Evolutionary conservation across 2,888 invertebrate genomes (phyloP).

Genomic region (Agelastica alni): DNA sequence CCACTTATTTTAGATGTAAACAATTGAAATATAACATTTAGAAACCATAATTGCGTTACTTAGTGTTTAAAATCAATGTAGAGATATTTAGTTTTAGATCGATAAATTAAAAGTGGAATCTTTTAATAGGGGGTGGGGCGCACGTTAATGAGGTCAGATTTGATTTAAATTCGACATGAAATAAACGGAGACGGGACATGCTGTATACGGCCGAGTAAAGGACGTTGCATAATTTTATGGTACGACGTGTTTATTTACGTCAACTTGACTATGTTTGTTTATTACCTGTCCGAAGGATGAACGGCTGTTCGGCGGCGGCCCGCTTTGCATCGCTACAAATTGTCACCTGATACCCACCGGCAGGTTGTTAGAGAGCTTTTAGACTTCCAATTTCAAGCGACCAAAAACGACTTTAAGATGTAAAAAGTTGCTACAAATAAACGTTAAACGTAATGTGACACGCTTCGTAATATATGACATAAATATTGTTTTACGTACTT

Average conservation of each 20-base stretch:
- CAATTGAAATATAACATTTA: too few relatives aligned
- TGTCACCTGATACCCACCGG: slow-evolving; percentile 11
- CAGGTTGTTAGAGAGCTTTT: slow-evolving; percentile 14
- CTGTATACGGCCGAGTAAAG: background rate
- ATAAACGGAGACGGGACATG: background rate
- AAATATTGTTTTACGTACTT: too few relatives aligned
- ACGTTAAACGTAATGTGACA: background rate
- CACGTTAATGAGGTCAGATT: background rate
- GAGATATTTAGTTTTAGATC: too few relatives aligned
- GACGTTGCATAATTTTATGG: background rate
- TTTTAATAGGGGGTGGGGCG: background rate
- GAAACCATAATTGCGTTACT: too few relatives aligned
- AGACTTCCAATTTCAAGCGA: background rate
- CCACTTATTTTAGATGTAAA: too few relatives aligned
- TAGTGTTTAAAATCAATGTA: too few relatives aligned
- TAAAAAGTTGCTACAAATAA: background rate
- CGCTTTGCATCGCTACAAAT: slow-evolving; percentile 14
- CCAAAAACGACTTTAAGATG: background rate
- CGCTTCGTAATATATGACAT: background rate
- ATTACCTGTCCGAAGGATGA: slow-evolving; percentile 19
- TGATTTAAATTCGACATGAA: background rate
- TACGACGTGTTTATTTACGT: slow-evolving; percentile 16
- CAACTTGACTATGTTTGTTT: slow-evolving; percentile 18
- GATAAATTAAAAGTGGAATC: too few relatives aligned
- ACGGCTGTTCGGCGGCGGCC: background rate